Evolutionary conservation across 2,888 invertebrate species (phyloP), one percentile per base, ranked within the genome.

Genomic region (Helobdella robusta): DNA sequence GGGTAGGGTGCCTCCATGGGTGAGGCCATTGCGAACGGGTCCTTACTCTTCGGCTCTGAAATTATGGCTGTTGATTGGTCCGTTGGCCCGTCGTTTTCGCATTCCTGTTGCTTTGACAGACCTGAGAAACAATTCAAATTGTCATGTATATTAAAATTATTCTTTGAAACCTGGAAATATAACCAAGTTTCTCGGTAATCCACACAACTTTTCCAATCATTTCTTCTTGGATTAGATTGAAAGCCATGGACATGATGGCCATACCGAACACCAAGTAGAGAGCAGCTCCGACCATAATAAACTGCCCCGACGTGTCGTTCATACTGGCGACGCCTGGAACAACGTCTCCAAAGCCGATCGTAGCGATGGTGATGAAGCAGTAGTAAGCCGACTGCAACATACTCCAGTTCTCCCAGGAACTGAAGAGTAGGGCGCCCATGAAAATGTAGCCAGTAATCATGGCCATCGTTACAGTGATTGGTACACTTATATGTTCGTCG

Each of bases 171-270:
- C 25, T 1, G 8, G 20, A 30, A 25, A 30, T 50, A 30, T 76
- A 72, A 34, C 78, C 78, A 18, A 79, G 64, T 70, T 78, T 78
- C 66, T 73, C 71, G 6, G 75, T 76, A 56, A 79, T 69, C 78
- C 78, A 79, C 52, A 73, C 70, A 66, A 77, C 75, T 68, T 79
- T 79, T 30, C 62, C 79, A 68, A 75, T 73, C 64, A 79, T 77
- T 69, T 79, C 78, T 59, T 79, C 79, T 67, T 79, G 79, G 73
- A 79, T 79, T 35, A 79, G 74, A 3, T 76, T 73, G 70, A 79
- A 78, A 66, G 79, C 79, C 79, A 79, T 79, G 34, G 79, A 78
- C 65, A 79, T 68, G 65, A 79, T 78, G n/a, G 79, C 79, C 76
- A 79, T 77, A 6, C 79, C 79, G 67, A 79, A 77, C 28, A 77